These are phyloP conservation scores for Eira barbara DNA, from an alignment of 2,113 vertebrate genomes.

Conservation along the genomic window DNA sequence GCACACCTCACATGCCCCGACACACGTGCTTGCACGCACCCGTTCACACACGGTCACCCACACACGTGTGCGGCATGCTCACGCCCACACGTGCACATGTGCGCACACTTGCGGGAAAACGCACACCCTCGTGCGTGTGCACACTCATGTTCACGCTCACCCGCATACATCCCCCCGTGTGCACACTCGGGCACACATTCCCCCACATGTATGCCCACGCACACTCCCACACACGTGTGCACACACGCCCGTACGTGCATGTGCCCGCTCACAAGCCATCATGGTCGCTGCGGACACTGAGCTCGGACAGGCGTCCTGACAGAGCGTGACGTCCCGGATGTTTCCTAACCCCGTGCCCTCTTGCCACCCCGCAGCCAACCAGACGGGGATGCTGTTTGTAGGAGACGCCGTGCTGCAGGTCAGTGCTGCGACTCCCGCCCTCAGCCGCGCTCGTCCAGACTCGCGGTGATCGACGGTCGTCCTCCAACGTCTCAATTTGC, in stretches of 20 bases:
- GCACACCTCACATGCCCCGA: not conserved
- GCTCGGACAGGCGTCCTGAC: not conserved
- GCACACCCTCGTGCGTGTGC: no score
- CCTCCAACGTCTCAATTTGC: not conserved
- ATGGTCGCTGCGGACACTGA: not conserved
- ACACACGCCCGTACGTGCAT: no score
- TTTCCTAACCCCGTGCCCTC: conserved; percentile 84
- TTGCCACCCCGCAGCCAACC: conserved; percentile 89
- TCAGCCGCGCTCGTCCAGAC: not conserved
- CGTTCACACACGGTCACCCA: not conserved
- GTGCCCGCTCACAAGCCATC: not conserved
- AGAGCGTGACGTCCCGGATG: conserved; percentile 54
- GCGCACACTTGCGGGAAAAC: not conserved
- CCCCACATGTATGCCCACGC: no score
- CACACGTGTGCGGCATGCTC: not conserved
- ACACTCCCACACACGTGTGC: not conserved
- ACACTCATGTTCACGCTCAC: not conserved
- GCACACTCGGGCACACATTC: no score
- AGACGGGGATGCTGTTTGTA: conserved; percentile 93
- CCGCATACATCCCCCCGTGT: not conserved
- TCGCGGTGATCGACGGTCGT: no score
- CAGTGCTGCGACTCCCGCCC: conserved; percentile 70
- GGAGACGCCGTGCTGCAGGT: conserved; percentile 96
- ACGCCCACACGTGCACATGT: no score
- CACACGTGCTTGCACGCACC: not conserved